Conservation (phyloP, 92 coral and sea anemone species). For the Umimayanthus kanabou region DNA sequence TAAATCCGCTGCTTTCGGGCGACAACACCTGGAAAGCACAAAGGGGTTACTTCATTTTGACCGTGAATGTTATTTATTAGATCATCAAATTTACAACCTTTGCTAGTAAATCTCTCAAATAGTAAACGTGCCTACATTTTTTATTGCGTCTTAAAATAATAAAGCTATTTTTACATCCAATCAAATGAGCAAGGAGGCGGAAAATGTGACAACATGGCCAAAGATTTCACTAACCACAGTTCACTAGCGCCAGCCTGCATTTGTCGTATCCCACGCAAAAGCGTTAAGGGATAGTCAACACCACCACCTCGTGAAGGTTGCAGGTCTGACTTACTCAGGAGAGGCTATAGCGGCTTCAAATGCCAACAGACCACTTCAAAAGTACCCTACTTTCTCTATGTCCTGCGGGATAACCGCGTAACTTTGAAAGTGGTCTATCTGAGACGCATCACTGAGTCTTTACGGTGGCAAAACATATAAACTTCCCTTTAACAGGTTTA, state of each 20-base stretch:
- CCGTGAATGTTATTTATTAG: no score
- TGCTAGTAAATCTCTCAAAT: no score
- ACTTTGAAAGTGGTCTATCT: background rate
- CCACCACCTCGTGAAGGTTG: slow-evolving; percentile 45
- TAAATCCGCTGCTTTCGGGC: slow-evolving; percentile 3
- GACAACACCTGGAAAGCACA: slow-evolving; percentile 29
- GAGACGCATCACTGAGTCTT: slow-evolving; percentile 33
- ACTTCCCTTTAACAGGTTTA: background rate
- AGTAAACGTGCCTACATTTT: no score
- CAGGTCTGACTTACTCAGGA: slow-evolving; percentile 38
- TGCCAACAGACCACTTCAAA: slow-evolving; percentile 16
- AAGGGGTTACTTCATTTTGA: no score
- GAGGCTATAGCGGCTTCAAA: background rate
- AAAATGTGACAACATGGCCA: background rate
- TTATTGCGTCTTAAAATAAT: no score
- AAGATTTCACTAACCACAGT: background rate
- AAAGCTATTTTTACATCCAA: background rate
- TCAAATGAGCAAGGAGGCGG: background rate
- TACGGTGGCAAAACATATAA: background rate
- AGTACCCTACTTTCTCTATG: background rate
- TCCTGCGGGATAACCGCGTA: no score
- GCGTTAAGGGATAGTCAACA: slow-evolving; percentile 17
- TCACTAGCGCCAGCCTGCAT: slow-evolving; percentile 31
- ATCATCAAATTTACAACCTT: no score
- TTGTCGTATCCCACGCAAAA: slow-evolving; percentile 5